These are phyloP conservation scores for Metopia argyrocephala DNA, from an alignment of 2,888 invertebrate genomes.

Conservation along the genomic window DNA sequence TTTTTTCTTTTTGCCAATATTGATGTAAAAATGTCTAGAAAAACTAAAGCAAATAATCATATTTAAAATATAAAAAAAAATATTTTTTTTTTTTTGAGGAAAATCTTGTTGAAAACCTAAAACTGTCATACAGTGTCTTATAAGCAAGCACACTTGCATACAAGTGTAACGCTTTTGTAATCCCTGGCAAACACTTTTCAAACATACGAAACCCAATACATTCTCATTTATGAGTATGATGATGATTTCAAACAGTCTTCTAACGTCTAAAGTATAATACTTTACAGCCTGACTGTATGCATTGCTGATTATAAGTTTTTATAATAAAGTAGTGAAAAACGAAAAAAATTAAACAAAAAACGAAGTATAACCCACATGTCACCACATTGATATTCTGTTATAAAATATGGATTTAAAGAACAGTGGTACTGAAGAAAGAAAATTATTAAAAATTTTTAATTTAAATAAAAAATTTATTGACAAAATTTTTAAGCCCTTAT, in stretches of 20 bases:
- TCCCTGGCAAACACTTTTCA: not conserved
- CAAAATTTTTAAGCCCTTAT: no score
- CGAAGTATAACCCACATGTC: conserved; percentile 43
- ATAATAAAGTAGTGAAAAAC: not conserved
- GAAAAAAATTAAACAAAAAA: not conserved
- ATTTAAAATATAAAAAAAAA: conserved; percentile 15
- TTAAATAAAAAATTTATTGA: no score
- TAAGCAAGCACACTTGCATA: not conserved
- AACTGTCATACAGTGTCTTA: conserved; percentile 30
- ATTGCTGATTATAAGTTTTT: conserved; percentile 37
- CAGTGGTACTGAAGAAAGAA: conserved; percentile 14
- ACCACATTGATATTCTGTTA: conserved; percentile 45
- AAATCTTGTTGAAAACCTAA: conserved; percentile 23
- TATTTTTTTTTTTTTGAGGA: not conserved
- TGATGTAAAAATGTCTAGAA: conserved; percentile 52
- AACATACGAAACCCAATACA: not conserved
- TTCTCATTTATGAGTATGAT: not conserved
- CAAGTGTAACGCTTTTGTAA: not conserved
- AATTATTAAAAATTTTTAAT: not conserved
- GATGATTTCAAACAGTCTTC: conserved; percentile 10
- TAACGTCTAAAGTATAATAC: not conserved
- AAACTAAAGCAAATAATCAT: conserved; percentile 46
- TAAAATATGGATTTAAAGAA: conserved; percentile 20
- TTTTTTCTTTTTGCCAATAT: conserved; percentile 3
- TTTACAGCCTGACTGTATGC: conserved; percentile 56